Base-by-base conservation (phyloP, 2,113 vertebrate species). In the Galbula dea region DNA sequence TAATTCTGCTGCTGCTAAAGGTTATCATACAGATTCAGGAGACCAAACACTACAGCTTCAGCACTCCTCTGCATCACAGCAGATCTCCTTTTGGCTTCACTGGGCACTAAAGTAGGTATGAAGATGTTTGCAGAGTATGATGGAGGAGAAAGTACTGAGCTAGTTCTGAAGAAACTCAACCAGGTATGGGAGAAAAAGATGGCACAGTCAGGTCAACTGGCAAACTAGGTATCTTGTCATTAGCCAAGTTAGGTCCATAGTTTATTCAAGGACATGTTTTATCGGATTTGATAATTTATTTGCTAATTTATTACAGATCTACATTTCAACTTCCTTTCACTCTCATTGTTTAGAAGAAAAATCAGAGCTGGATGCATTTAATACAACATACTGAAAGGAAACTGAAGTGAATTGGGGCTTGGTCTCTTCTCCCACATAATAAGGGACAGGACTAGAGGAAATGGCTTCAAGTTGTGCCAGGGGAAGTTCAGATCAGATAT, bases 31-130 rank as follows among this genome's bases (percentile, higher is more conserved):
- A 66, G 34, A 30, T 68, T 81, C 14, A 39, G 15, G 3, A 81
- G 55, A 55, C 16, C 34, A 68, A 45, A 69, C 3, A 10, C 1
- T 12, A 34, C 22, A 46, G 26, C 10, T 61, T 77, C 41, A 37
- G 54, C 30, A 8, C 23, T 43, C 41, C 29, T 51, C n/a, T 4
- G 0, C 22, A 8, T 37, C 11, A 2, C 36, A 24, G 15, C 24
- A 58, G 15, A 41, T 21, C 51, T 69, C 12, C 26, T 34, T 51
- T 27, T 21, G 67, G 46, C 29, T 80, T 77, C 45, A 61, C 10
- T 1, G 0, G 66, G n/a, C 36, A 26, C 30, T 48, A 27, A 7
- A 32, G 48, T 21, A 65, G 16, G 45, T 2, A 6, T 0, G 1
- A 9, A 37, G 66, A 11, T 48, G 8, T 34, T 55, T 65, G 49